These are phyloP conservation scores for Condylura cristata DNA, from an alignment of 2,113 vertebrate species.

Conservation along the genomic window DNA sequence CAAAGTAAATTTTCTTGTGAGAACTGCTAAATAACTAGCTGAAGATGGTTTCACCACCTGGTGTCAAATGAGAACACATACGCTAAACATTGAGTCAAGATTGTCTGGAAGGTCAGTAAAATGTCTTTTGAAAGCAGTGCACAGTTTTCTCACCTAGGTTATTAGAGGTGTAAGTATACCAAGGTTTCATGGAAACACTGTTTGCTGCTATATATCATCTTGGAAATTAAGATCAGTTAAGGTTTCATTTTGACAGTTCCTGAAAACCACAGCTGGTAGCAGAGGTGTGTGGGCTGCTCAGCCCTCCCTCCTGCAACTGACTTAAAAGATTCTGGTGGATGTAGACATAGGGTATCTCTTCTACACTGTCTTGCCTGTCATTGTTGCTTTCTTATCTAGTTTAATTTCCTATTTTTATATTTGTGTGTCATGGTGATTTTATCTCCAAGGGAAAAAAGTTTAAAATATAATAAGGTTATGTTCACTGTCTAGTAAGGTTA, in stretches of 20 bases:
- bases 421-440: conserved; percentile 67
- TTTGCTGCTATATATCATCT: conserved; percentile 34
- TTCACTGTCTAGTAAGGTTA: conserved; percentile 20
- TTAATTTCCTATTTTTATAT: conserved; percentile 80
- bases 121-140: conserved; percentile 47
- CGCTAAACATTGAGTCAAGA: conserved; percentile 37
- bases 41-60: not conserved
- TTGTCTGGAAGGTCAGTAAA: conserved; percentile 56
- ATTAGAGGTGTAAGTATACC: conserved; percentile 73
- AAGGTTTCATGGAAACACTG: conserved; percentile 38
- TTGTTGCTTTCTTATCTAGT: conserved; percentile 73
- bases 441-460: conserved; percentile 40
- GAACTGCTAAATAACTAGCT: conserved; percentile 53
- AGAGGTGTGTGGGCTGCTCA: not conserved
- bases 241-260: conserved; percentile 52
- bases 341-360: conserved; percentile 56
- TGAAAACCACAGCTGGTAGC: conserved; percentile 1
- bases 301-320: not conserved
- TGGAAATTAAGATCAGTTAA: conserved; percentile 72
- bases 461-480: conserved; percentile 60
- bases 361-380: conserved; percentile 59
- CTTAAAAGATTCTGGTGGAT: conserved; percentile 44
- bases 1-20: conserved; percentile 52
- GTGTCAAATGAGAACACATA: conserved; percentile 41
- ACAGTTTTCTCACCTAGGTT: conserved; percentile 33